A percentile compares a stretch with the other conserved stretches of the same genome.
phyloP scores from a whole-genome alignment of 2,113 vertebrate species.

The Pithys albifrons region DNA sequence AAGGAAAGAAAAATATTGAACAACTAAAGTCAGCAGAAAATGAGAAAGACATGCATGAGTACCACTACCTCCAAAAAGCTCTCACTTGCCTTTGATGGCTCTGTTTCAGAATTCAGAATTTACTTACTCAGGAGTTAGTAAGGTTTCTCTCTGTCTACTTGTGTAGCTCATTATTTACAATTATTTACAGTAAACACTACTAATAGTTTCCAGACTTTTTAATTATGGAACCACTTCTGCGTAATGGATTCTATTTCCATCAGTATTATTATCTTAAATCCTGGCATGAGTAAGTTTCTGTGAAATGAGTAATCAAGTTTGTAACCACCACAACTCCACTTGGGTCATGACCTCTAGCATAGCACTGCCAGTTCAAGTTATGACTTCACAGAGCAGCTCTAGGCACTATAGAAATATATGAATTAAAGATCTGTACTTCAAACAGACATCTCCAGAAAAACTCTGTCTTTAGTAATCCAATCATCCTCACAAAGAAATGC shows the following conservation, averaged over 20 bases:
- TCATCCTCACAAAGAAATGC: not conserved
- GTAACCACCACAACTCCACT: not conserved
- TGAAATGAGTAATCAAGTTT: not conserved
- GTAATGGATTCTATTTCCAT: not conserved
- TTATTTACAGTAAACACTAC: not conserved
- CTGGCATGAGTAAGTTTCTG: not conserved
- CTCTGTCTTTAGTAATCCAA: not conserved
- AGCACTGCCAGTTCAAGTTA: not conserved
- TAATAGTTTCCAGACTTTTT: not conserved
- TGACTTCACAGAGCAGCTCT: not conserved
- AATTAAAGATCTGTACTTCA: constrained; percentile 13
- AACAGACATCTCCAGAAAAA: not conserved
- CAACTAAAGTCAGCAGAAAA: not conserved
- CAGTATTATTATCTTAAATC: not conserved
- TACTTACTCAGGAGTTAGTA: not conserved
- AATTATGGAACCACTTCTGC: not conserved
- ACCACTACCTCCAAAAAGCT: not conserved
- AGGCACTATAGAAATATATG: not conserved
- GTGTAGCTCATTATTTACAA: not conserved
- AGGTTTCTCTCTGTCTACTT: not conserved
- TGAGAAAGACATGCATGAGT: not conserved
- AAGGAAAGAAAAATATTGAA: not conserved
- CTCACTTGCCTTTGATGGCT: not conserved
- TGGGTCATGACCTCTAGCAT: not conserved
- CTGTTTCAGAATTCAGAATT: not conserved